Conservation (phyloP, 2,888 invertebrate genomes). For the Hypselothyrea guttata region DNA sequence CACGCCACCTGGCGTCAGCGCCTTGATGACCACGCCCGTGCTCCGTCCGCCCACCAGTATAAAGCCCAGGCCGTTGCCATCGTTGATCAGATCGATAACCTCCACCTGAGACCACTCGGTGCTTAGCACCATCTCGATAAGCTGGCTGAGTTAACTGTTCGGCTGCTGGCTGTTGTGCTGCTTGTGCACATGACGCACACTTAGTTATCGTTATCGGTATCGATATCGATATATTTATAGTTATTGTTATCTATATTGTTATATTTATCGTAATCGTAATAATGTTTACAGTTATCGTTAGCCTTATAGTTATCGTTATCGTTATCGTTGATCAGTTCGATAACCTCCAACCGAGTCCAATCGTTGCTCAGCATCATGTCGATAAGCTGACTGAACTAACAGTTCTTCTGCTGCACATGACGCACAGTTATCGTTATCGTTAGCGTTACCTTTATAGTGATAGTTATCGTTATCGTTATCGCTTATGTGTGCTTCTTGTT, state of each 20-base stretch:
- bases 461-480: slow-evolving; percentile 5
- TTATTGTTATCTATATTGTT: slow-evolving; percentile 18
- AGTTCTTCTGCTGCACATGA: slow-evolving; percentile 38
- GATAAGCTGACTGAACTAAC: background rate
- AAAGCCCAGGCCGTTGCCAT: slow-evolving; percentile 98
- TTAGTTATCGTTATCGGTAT: too few species aligned
- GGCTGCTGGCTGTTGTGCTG: background rate
- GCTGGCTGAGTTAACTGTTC: background rate
- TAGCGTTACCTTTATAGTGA: slow-evolving; percentile 4
- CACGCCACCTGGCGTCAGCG: slow-evolving; percentile 97
- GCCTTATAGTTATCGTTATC: slow-evolving; percentile 82
- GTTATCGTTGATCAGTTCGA: slow-evolving; percentile 98
- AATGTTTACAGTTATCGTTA: slow-evolving; percentile 25
- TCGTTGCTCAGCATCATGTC: slow-evolving; percentile 96
- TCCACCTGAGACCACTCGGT: slow-evolving; percentile 99
- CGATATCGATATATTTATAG: slow-evolving; percentile 26
- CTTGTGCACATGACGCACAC: too few species aligned
- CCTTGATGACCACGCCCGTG: slow-evolving; percentile 99
- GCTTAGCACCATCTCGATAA: slow-evolving; percentile 89
- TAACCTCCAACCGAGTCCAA: slow-evolving; percentile 99
- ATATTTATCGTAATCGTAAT: too few species aligned
- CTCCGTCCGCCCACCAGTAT: slow-evolving; percentile 98
- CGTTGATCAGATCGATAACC: slow-evolving; percentile 98
- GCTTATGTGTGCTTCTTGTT: slow-evolving; percentile 42
- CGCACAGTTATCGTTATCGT: slow-evolving; percentile 24